Evolutionary conservation across 2,113 vertebrate species (phyloP).

Genomic region (Melospiza melodia): DNA sequence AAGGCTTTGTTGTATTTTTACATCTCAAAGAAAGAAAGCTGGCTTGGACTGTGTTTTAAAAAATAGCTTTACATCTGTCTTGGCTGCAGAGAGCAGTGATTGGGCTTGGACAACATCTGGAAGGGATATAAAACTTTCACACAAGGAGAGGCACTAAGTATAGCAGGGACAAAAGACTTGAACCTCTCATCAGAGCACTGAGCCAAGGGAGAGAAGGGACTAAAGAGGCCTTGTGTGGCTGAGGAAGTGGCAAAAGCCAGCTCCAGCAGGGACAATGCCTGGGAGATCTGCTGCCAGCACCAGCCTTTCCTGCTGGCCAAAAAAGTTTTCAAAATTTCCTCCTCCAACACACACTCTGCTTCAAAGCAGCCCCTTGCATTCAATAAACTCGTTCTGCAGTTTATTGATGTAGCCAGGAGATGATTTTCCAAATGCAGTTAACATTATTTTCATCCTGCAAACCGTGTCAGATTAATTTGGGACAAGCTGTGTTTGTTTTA

Average conservation of each 20-base stretch:
- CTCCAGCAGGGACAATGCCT: slow-evolving; percentile 2
- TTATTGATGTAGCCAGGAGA: background rate
- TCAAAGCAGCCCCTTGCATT: background rate
- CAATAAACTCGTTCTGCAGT: background rate
- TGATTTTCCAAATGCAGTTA: background rate
- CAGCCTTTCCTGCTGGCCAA: background rate
- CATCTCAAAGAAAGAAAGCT: slow-evolving; percentile 49
- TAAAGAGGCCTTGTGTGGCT: background rate
- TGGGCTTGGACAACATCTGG: slow-evolving; percentile 57
- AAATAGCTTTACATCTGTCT: slow-evolving; percentile 60
- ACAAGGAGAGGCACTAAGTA: slow-evolving; percentile 28
- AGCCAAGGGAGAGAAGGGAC: background rate
- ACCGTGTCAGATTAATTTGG: background rate
- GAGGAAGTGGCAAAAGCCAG: slow-evolving; percentile 57
- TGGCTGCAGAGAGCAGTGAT: slow-evolving; percentile 48
- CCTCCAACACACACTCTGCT: background rate
- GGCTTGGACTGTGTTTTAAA: slow-evolving; percentile 40
- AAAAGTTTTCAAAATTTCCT: slow-evolving; percentile 22
- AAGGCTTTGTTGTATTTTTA: slow-evolving; percentile 51
- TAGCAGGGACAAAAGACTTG: slow-evolving; percentile 31
- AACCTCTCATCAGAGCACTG: background rate
- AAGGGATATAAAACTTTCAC: slow-evolving; percentile 29
- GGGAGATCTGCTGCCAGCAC: background rate
- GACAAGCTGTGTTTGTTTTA: background rate
- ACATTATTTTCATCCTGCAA: background rate